Base-by-base conservation (phyloP, 2,888 invertebrate genomes). In the Ellobium chinense region DNA sequence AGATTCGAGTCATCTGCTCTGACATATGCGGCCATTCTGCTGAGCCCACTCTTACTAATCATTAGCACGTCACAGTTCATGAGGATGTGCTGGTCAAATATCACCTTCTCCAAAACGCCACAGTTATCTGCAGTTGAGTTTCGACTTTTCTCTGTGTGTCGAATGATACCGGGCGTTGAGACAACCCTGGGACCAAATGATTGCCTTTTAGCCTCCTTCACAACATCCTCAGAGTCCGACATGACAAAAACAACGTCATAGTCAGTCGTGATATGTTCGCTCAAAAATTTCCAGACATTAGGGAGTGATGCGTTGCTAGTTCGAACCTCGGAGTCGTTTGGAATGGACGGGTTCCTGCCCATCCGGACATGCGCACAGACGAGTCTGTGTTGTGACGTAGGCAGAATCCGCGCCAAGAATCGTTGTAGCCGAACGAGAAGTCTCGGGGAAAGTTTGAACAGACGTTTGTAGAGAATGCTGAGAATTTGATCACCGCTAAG, bases 41-140 rank as follows among this genome's bases (percentile, higher is more conserved):
- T 21, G 12, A 78, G 31, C 2, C 78, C 78, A 62, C 78, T 78
- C 2, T 60, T 29, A 24, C 69, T 78, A 46, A 78, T 78, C 39
- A 78, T n/a, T 0, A 78, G n/a, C 2, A 70, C 62, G 18, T 78
- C 78, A 27, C 78, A 78, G 31, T 78, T 69, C 78, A 78, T 78
- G n/a, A 78, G 69, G 3, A 78, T 58, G 14, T 66, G 58, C 18
- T 78, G 78, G 2, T 78, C 78, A 27, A 78, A 62, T 0, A 78
- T 31, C 21, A 70, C 24, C 46, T 78, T 78, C 21, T 70, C 70
- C 9, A 60, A 37, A n/a, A 27, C 78, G 14, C 37, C 21, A 62
- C 78, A 78, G 0, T 37, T 39, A 1, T 78, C 39, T 37, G 36
- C 56, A 7, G 14, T 39, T 12, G 29, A 9, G 1, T 21, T 14